A percentile compares a stretch with the other conserved stretches of the same genome.
Conservation (phyloP, 2,888 invertebrate genomes). For the Hyposoter dolosus region DNA sequence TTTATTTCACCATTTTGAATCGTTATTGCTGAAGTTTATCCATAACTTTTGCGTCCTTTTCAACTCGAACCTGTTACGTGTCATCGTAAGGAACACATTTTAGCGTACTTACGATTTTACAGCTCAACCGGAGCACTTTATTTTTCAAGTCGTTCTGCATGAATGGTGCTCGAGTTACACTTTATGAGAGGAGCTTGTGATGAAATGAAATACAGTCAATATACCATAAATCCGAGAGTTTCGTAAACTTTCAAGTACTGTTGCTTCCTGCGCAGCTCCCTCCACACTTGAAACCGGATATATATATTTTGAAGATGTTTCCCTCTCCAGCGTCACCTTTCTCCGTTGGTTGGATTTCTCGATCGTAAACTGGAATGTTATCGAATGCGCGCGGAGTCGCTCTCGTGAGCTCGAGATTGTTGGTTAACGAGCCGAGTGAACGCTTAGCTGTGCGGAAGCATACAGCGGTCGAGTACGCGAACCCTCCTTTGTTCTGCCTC, state of each 20-base stretch:
- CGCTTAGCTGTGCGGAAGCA: conserved; percentile 69
- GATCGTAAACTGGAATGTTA: conserved; percentile 77
- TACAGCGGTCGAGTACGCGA: conserved; percentile 38
- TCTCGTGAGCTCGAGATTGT: conserved; percentile 43
- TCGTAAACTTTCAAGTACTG: conserved; percentile 27
- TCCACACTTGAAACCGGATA: neutral
- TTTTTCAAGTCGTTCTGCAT: conserved; percentile 10
- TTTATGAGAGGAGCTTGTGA: conserved; percentile 25
- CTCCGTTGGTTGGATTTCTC: conserved; percentile 38
- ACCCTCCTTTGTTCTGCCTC: conserved; percentile 58
- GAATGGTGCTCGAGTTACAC: conserved; percentile 21
- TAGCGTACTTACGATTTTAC: neutral
- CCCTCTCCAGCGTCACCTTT: neutral
- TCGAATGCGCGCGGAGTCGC: conserved; percentile 72
- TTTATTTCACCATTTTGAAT: neutral
- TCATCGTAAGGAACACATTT: conserved; percentile 9
- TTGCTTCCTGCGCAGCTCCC: neutral
- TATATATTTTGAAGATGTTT: conserved; percentile 29
- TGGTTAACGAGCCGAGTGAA: conserved; percentile 73
- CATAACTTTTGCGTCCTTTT: neutral
- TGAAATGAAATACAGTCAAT: conserved; percentile 40
- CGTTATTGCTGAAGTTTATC: neutral
- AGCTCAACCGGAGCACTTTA: neutral
- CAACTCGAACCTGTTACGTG: neutral
- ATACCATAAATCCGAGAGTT: conserved; percentile 32